Percentiles rank a stretch among this genome's conserved stretches.
These are phyloP conservation scores for Drosophila melanosoma DNA, from an alignment of 2,888 invertebrate genomes.

Conservation along the genomic window DNA sequence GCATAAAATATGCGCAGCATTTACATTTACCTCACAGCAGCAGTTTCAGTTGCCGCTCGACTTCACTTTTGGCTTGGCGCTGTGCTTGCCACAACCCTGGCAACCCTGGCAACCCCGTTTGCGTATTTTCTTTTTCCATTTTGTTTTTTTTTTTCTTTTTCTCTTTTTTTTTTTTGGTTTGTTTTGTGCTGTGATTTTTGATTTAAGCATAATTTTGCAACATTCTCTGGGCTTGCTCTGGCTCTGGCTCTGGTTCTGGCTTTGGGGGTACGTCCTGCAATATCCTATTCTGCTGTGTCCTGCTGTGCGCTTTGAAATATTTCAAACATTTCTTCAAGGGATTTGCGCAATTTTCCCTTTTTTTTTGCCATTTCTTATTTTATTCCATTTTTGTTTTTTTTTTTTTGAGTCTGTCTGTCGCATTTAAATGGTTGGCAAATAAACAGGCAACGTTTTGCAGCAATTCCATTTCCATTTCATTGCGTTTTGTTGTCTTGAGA, in stretches of 20 bases:
- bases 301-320: conserved; percentile 68
- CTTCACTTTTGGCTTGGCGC: conserved; percentile 2
- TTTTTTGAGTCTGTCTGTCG: conserved; percentile 34
- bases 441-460: conserved; percentile 66
- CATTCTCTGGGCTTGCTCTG: conserved; percentile 30
- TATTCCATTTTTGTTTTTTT: conserved; percentile 28
- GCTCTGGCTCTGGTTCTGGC: not conserved
- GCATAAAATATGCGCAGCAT: conserved; percentile 77
- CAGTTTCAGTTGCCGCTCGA: conserved; percentile 6
- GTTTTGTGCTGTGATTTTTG: conserved; percentile 71
- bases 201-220: conserved; percentile 79
- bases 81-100: conserved; percentile 31
- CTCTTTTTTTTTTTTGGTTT: conserved; percentile 1
- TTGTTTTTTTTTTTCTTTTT: not conserved
- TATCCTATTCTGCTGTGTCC: conserved; percentile 22
- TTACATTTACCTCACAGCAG: conserved; percentile 61
- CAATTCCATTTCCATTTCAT: conserved; percentile 42
- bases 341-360: conserved; percentile 69
- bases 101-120: conserved; percentile 1
- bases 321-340: conserved; percentile 78
- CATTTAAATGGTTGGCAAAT: conserved; percentile 79
- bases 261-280: conserved; percentile 22
- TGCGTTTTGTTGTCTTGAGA: conserved; percentile 44
- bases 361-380: conserved; percentile 23
- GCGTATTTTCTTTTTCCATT: not conserved